Evolutionary conservation across 2,797 vertebrate species (phyloP).

Genomic region (Champsocephalus gunnari): DNA sequence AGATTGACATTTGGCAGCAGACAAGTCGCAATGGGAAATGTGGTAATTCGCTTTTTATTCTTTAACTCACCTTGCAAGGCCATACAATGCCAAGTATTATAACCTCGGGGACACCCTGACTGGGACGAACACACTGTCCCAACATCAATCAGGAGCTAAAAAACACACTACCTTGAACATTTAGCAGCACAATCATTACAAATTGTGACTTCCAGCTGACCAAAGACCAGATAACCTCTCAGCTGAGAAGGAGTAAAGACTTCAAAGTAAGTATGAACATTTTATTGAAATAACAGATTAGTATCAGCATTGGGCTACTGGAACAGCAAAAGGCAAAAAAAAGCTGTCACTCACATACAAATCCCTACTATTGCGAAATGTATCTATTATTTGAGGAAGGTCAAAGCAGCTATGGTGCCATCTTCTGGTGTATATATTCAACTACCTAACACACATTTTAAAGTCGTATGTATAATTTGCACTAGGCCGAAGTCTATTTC

Average conservation of each 20-base stretch:
- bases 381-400: slow-evolving; percentile 39
- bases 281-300: slow-evolving; percentile 18
- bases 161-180: slow-evolving; percentile 12
- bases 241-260: slow-evolving; percentile 4
- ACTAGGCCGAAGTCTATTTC: slow-evolving; percentile 2
- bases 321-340: slow-evolving; percentile 23
- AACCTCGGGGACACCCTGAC: background rate
- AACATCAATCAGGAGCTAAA: slow-evolving; percentile 2
- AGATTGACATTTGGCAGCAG: background rate
- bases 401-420: slow-evolving; percentile 65
- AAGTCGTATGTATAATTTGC: slow-evolving; percentile 3
- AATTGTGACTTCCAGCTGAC: slow-evolving; percentile 10
- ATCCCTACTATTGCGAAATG: slow-evolving; percentile 36
- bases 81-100: background rate
- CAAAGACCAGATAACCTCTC: slow-evolving; percentile 18
- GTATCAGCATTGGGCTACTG: slow-evolving; percentile 24
- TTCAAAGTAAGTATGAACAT: slow-evolving; percentile 19
- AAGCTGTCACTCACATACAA: slow-evolving; percentile 28
- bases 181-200: background rate
- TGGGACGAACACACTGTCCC: slow-evolving; percentile 16
- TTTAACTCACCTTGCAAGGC: background rate
- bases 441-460: slow-evolving; percentile 41
- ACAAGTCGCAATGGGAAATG: slow-evolving; percentile 4
- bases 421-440: slow-evolving; percentile 61
- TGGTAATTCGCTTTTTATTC: slow-evolving; percentile 2